These are phyloP conservation scores for Passer montanus DNA, from an alignment of 2,113 vertebrate genomes.

Conservation along the genomic window DNA sequence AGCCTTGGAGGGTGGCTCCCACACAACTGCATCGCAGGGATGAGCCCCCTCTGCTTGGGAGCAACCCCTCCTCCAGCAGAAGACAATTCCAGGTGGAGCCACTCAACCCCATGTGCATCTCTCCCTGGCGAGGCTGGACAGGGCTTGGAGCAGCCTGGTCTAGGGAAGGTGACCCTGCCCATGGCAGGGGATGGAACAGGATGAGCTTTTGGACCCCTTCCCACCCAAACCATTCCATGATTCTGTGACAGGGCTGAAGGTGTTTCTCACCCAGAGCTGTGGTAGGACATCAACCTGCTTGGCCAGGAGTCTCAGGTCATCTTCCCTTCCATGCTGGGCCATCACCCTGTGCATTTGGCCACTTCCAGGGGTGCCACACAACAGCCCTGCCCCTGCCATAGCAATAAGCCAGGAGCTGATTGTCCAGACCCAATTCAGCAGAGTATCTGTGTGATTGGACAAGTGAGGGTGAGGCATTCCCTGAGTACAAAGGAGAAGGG, in stretches of 20 bases:
- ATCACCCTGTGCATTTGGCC: background rate
- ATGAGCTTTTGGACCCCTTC: background rate
- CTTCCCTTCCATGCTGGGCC: rapidly evolving
- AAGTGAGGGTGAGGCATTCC: background rate
- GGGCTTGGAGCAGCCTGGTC: background rate
- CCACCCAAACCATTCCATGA: background rate
- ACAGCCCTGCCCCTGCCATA: background rate
- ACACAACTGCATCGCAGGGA: rapidly evolving
- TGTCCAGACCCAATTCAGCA: background rate
- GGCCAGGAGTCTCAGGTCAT: background rate
- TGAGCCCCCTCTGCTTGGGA: background rate
- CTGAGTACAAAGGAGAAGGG: background rate
- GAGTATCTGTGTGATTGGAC: background rate
- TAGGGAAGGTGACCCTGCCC: background rate
- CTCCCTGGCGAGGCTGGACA: rapidly evolving
- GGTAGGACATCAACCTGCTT: background rate
- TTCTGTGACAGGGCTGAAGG: background rate
- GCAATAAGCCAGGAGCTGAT: background rate
- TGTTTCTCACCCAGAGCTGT: background rate
- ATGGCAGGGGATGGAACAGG: background rate
- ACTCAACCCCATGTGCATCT: rapidly evolving
- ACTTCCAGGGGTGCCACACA: background rate
- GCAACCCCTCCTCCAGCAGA: background rate
- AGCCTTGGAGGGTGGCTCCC: background rate
- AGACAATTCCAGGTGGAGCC: background rate